Conservation (phyloP, 2,797 vertebrate species). For the Aeoliscus strigatus region DNA sequence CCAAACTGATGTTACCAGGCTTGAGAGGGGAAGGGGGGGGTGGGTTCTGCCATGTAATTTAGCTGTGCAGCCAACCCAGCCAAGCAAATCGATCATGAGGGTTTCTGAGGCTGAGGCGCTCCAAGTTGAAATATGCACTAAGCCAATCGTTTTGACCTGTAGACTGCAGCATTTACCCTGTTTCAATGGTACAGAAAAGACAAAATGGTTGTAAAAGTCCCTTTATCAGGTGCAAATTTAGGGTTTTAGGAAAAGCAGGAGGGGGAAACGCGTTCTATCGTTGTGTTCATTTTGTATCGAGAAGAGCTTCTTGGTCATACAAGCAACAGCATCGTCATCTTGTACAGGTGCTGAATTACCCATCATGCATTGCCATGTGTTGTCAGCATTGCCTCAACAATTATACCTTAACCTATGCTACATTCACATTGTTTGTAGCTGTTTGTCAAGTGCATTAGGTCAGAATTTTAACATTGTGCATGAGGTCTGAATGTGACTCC, state of each 20-base stretch:
- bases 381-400: too few relatives aligned
- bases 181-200: background rate
- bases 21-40: background rate
- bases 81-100: conserved; percentile 27
- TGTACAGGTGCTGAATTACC: too few relatives aligned
- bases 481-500: background rate
- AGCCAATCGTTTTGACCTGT: conserved; percentile 12
- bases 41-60: conserved; percentile 14
- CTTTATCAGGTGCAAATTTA: conserved; percentile 1
- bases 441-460: too few relatives aligned
- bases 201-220: background rate
- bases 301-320: too few relatives aligned
- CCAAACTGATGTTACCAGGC: conserved; percentile 11
- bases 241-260: background rate
- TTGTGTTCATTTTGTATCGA: background rate
- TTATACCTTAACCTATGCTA: too few relatives aligned
- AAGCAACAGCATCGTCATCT: too few relatives aligned
- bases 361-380: too few relatives aligned
- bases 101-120: conserved; percentile 17
- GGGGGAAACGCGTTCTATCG: background rate
- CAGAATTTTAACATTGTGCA: too few relatives aligned
- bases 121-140: conserved; percentile 11
- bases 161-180: background rate
- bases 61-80: conserved; percentile 20
- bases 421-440: too few relatives aligned